A percentile compares a stretch with the other conserved stretches of the same genome.
Conservation (phyloP, 2,888 invertebrate species). For the Merodon equestris region DNA sequence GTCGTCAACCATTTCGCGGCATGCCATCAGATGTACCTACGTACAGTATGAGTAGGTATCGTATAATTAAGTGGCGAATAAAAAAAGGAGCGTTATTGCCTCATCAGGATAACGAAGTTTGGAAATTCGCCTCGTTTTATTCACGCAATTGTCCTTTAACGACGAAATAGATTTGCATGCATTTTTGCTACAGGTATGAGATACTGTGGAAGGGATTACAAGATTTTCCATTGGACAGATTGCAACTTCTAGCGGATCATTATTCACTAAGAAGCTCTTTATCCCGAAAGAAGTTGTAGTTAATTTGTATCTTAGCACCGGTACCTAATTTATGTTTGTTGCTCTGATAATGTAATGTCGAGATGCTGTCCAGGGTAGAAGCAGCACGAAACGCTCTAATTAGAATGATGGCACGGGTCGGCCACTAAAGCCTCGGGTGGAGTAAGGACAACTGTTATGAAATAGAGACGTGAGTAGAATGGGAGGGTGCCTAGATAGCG, state of each 20-base stretch:
- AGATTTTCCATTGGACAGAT: too few species aligned
- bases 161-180: too few species aligned
- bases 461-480: slow-evolving; percentile 1
- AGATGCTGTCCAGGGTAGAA: slow-evolving; percentile 12
- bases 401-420: slow-evolving; percentile 16
- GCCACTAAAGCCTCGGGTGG: background rate
- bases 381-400: slow-evolving; percentile 12
- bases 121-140: slow-evolving; percentile 5
- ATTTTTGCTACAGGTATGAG: too few species aligned
- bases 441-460: background rate
- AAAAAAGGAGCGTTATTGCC: slow-evolving; percentile 14
- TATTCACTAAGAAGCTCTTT: too few species aligned
- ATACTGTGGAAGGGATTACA: too few species aligned
- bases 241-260: too few species aligned
- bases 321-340: slow-evolving; percentile 29
- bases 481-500: background rate
- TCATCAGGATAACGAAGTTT: slow-evolving; percentile 40
- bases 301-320: slow-evolving; percentile 30
- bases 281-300: too few species aligned
- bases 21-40: slow-evolving; percentile 8
- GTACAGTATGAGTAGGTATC: background rate
- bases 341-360: too few species aligned
- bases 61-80: slow-evolving; percentile 11
- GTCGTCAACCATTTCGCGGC: slow-evolving; percentile 12
- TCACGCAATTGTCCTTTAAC: too few species aligned